Base-by-base conservation (phyloP, 64 coral and sea anemone species). In the Porites lutea region DNA sequence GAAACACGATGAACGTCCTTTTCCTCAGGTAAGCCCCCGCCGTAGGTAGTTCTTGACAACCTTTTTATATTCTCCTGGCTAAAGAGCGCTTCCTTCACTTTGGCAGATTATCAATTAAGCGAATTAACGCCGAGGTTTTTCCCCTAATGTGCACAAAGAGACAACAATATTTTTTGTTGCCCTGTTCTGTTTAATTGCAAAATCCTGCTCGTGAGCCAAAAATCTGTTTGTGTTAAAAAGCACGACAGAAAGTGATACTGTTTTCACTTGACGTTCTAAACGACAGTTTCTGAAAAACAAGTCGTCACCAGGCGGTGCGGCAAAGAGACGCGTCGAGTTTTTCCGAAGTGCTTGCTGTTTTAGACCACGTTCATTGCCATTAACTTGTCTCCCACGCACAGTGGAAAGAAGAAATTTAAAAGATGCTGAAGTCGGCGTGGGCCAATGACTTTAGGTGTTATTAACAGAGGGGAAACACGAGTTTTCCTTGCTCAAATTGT, bases 71-170 rank as follows among this genome's bases (percentile, higher is more conserved):
- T 46, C 81, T 68, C 8, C 69, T 48, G 81, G 81, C 81, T 52
- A 52, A 50, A 84, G 10, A 21, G 81, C 81, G 81, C 62, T 11
- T 65, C 45, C 62, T 69, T 84, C 81, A 68, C 61, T 67, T 22
- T 8, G 43, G 52, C 65, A 69, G 78, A n/a, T n/a, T 68, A 65
- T 65, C 63, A 84, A 84, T 84, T 84, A 83, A 83, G 59, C 45
- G 60, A 83, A 83, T 83, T 65, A 84, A 84, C 27, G 46, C 19
- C 12, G 47, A 64, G 60, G 60, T 50, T 4, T 19, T 83, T 84
- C 27, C 18, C 47, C 48, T 68, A 84, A 84, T 84, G 15, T 13
- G 13, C 14, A 50, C 19, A 11, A 48, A 82, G 79, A 74, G 48
- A 82, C 52, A 57, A 46, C 43, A 15, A 48, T 48, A 65, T 46